Conservation (phyloP, 2,797 vertebrate genomes). For the Poliocrania exsul region DNA sequence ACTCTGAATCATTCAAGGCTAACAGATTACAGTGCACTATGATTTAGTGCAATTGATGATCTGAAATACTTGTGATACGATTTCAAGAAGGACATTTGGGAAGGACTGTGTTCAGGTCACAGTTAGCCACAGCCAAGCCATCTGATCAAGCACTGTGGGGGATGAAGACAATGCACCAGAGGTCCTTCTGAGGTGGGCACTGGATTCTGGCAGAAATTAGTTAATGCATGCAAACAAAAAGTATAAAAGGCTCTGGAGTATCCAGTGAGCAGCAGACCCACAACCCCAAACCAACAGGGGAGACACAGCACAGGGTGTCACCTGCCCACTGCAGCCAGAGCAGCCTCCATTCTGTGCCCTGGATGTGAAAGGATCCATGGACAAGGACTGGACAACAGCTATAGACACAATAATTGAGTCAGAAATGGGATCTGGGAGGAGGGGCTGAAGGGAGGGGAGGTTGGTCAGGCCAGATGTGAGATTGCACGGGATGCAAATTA, state of each 20-base stretch:
- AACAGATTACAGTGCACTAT: background rate
- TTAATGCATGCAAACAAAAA: background rate
- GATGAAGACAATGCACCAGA: background rate
- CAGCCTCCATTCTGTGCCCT: background rate
- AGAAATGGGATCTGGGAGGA: background rate
- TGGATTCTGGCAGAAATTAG: background rate
- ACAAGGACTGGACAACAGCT: background rate
- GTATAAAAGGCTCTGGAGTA: background rate
- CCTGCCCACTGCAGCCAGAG: background rate
- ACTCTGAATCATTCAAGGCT: background rate
- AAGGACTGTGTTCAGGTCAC: background rate
- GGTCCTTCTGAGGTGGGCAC: background rate
- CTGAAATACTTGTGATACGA: background rate
- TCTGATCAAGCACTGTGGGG: background rate
- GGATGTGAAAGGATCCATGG: background rate
- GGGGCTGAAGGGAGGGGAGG: background rate
- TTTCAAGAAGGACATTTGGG: background rate
- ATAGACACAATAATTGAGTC: background rate
- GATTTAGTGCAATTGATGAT: background rate
- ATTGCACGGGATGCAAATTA: background rate
- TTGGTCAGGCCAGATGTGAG: background rate
- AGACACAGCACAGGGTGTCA: background rate
- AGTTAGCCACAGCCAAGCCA: background rate
- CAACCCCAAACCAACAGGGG: background rate
- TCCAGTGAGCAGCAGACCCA: background rate